Evolutionary conservation across 2,797 vertebrate species (phyloP).

Genomic region (Coilia nasus): DNA sequence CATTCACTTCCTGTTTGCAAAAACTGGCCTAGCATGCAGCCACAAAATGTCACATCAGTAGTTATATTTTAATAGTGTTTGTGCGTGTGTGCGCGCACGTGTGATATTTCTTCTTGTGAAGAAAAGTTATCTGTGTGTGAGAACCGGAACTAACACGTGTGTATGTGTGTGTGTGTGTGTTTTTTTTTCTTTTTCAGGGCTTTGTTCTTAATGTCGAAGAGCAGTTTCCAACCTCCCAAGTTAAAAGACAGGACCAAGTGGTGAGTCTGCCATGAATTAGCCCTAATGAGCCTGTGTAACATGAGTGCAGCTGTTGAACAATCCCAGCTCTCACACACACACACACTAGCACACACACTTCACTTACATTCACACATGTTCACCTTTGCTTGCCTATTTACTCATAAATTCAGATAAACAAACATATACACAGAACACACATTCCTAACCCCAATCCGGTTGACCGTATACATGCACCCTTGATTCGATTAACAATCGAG

Average conservation of each 20-base stretch:
- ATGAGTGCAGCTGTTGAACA: background rate
- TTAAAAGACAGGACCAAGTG: slow-evolving; percentile 98
- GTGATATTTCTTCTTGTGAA: background rate
- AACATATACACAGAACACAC: background rate
- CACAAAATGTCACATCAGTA: background rate
- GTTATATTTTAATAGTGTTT: background rate
- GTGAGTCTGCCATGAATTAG: slow-evolving; percentile 71
- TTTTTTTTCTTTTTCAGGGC: slow-evolving; percentile 73
- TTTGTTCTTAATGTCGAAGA: slow-evolving; percentile 98
- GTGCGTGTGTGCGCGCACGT: background rate
- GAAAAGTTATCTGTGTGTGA: no score
- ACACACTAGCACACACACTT: background rate
- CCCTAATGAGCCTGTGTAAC: background rate
- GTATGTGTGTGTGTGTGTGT: slow-evolving; percentile 5
- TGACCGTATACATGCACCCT: no score
- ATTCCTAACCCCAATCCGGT: no score
- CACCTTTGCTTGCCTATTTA: background rate
- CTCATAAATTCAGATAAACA: no score
- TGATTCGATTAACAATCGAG: no score
- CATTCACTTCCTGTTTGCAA: background rate
- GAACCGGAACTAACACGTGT: background rate
- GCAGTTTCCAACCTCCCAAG: slow-evolving; percentile 95
- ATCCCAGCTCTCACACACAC: background rate
- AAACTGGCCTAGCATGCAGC: background rate
- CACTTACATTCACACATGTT: background rate